phyloP scores from a whole-genome alignment of 2,888 invertebrate species.

The Diarsia brunnea region DNA sequence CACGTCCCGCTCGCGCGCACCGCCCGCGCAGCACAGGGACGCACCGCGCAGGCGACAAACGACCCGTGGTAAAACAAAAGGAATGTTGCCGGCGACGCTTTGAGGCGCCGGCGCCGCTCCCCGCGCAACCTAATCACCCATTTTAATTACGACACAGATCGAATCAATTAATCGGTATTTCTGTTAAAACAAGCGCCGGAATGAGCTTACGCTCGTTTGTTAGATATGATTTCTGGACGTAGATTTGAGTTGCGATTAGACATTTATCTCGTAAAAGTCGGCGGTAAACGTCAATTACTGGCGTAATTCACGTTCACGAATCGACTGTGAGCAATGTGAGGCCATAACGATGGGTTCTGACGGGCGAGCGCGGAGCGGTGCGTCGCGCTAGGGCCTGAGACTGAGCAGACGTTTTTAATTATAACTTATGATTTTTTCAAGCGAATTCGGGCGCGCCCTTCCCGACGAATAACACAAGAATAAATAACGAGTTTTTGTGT shows the following conservation, averaged over 20 bases:
- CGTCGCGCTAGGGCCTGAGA: conserved; percentile 43
- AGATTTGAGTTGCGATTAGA: conserved; percentile 80
- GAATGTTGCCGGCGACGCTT: conserved; percentile 90
- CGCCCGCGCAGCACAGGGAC: conserved; percentile 72
- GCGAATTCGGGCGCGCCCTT: conserved; percentile 89
- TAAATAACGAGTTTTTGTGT: conserved; percentile 90
- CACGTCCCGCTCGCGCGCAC: conserved; percentile 70
- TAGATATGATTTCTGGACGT: conserved; percentile 79
- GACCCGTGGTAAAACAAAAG: conserved; percentile 91
- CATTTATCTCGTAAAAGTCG: conserved; percentile 78
- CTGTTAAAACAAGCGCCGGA: conserved; percentile 88
- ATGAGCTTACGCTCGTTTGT: conserved; percentile 81
- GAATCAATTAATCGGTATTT: conserved; percentile 91
- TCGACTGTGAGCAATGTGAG: conserved; percentile 38
- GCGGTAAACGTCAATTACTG: conserved; percentile 72
- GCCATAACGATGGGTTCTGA: conserved; percentile 29
- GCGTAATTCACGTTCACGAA: conserved; percentile 63
- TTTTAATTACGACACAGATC: conserved; percentile 91
- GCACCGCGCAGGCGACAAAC: conserved; percentile 88
- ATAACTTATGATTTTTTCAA: conserved; percentile 89
- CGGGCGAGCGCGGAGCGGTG: neutral
- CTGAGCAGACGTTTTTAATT: conserved; percentile 87
- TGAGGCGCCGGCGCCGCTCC: conserved; percentile 90
- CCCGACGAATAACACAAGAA: conserved; percentile 88
- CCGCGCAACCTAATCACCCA: conserved; percentile 89